These are phyloP conservation scores for Araneus ventricosus DNA, from an alignment of 1,140 invertebrate species.

Conservation along the genomic window DNA sequence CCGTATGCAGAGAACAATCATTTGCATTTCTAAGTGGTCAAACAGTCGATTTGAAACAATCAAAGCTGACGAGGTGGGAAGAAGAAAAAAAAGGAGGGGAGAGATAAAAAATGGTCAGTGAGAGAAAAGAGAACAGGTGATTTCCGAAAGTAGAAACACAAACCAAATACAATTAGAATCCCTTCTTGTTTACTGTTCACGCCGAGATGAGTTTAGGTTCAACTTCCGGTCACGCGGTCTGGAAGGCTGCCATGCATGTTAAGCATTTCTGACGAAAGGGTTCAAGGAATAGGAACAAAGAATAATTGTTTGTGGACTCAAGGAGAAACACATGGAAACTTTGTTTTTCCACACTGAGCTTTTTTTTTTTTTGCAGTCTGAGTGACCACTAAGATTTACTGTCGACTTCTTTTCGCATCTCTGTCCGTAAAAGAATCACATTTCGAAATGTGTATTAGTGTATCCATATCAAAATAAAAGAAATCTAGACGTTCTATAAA, in stretches of 20 bases:
- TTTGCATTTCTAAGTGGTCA: too few relatives aligned
- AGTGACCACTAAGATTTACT: neutral
- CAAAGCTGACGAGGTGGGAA: too few relatives aligned
- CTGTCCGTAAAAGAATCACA: too few relatives aligned
- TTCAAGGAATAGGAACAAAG: conserved; percentile 34
- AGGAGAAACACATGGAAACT: conserved; percentile 5
- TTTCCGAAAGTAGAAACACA: neutral
- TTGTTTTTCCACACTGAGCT: neutral
- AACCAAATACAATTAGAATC: neutral
- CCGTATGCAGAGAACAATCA: too few relatives aligned
- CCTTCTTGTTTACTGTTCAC: conserved; percentile 30
- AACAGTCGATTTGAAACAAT: too few relatives aligned
- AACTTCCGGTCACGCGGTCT: conserved; percentile 36
- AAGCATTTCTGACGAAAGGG: conserved; percentile 8
- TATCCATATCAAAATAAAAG: too few relatives aligned
- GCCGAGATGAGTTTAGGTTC: neutral
- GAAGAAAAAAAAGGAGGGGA: too few relatives aligned
- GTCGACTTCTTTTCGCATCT: too few relatives aligned
- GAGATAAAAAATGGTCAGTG: too few relatives aligned
- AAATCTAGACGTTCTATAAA: too few relatives aligned
- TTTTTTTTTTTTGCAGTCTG: neutral
- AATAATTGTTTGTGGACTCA: neutral
- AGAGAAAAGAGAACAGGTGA: neutral
- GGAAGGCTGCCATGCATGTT: conserved; percentile 34
- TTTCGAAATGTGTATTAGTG: too few relatives aligned